Evolutionary conservation across 1,140 invertebrate genomes (phyloP).

Genomic region (Vanessa atalanta): DNA sequence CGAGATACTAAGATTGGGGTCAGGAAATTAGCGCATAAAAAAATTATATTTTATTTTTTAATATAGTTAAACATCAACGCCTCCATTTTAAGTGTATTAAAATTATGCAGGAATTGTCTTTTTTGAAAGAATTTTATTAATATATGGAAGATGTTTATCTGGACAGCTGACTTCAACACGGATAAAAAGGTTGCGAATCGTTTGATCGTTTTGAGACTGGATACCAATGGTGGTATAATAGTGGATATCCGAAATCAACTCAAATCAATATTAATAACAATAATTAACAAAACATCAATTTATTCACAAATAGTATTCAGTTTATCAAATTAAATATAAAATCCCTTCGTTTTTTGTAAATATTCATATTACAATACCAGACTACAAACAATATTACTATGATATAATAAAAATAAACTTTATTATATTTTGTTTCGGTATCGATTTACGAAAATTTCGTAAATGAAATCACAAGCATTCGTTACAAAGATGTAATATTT

Average conservation of each 20-base stretch:
- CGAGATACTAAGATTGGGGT: constrained; percentile 45
- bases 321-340: neutral
- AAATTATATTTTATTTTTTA: constrained; percentile 25
- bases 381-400: constrained; percentile 13
- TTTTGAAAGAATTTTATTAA: neutral
- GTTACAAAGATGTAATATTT: constrained; percentile 37
- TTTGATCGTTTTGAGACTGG: too few relatives aligned
- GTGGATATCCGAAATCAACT: too few relatives aligned
- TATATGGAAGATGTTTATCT: neutral
- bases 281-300: too few relatives aligned
- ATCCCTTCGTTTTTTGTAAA: neutral
- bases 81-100: neutral
- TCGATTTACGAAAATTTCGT: constrained; percentile 24
- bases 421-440: constrained; percentile 29
- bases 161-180: too few relatives aligned
- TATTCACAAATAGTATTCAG: neutral
- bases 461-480: constrained; percentile 32
- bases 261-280: too few relatives aligned
- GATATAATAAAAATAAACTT: constrained; percentile 7
- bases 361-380: neutral
- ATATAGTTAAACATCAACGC: constrained; percentile 17
- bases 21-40: constrained; percentile 37
- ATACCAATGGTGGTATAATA: too few relatives aligned
- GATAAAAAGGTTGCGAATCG: too few relatives aligned
- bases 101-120: neutral